Percentiles rank a stretch among this genome's conserved stretches.
Conservation (phyloP, 2,797 vertebrate species). For the Micrastur ruficollis region DNA sequence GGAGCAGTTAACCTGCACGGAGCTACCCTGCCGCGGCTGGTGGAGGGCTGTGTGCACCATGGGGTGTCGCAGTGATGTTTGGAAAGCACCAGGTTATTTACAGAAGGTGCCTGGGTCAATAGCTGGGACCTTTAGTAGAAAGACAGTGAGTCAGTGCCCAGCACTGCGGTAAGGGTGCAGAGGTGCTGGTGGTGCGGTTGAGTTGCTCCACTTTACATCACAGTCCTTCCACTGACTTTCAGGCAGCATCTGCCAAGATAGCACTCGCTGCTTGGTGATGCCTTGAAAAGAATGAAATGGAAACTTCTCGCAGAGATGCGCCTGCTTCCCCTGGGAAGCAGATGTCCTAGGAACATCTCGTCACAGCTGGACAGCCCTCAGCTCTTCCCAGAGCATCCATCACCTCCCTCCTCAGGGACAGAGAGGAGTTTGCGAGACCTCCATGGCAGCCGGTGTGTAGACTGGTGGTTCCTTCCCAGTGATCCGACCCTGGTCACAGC, state of each 20-base stretch:
- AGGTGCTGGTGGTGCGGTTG: background rate
- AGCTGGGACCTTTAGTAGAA: background rate
- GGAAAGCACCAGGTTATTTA: background rate
- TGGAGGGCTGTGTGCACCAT: background rate
- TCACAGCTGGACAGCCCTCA: background rate
- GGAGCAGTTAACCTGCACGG: background rate
- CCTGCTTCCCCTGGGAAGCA: background rate
- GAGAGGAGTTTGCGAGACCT: background rate
- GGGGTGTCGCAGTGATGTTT: rapidly evolving
- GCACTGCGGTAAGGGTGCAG: rapidly evolving
- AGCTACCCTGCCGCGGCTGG: rapidly evolving
- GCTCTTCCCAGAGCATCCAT: background rate
- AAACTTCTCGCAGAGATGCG: background rate
- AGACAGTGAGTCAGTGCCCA: background rate
- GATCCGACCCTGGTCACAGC: background rate
- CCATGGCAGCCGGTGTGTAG: background rate
- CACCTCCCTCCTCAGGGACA: background rate
- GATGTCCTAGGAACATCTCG: background rate
- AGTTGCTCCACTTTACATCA: background rate
- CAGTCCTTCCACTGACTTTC: background rate
- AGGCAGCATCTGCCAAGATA: background rate
- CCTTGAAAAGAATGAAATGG: background rate
- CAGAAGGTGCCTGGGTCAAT: background rate
- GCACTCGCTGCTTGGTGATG: background rate
- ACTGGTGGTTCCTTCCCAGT: background rate